Evolutionary conservation across 2,888 invertebrate genomes (phyloP).

Genomic region (Diabrotica balteata): DNA sequence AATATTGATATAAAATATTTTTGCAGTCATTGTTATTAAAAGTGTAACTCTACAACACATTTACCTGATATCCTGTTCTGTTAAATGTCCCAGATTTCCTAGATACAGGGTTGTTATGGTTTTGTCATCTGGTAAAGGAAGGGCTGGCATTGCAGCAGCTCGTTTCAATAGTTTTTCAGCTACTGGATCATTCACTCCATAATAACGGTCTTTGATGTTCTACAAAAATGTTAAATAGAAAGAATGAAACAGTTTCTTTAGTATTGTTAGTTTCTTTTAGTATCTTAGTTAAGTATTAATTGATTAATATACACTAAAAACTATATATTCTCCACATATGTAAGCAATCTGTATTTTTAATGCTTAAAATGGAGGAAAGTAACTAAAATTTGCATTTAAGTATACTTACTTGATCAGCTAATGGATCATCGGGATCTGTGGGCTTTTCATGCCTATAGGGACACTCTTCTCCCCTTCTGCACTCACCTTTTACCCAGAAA

Average conservation of each 20-base stretch:
- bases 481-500: constrained; percentile 99
- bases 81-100: constrained; percentile 92
- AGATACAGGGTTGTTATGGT: constrained; percentile 96
- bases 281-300: too few species aligned
- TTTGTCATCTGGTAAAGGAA: constrained; percentile 95
- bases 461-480: constrained; percentile 94
- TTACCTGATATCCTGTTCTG: constrained; percentile 84
- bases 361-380: neutral
- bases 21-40: neutral
- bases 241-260: too few species aligned
- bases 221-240: constrained; percentile 53
- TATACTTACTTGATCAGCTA: constrained; percentile 73
- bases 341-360: too few species aligned
- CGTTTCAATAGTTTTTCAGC: constrained; percentile 91
- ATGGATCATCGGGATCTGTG: constrained; percentile 95
- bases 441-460: constrained; percentile 96
- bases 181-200: constrained; percentile 95
- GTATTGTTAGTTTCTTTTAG: too few species aligned
- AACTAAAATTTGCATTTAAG: neutral
- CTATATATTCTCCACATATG: too few species aligned
- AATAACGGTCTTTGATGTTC: constrained; percentile 93
- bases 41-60: neutral
- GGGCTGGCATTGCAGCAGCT: constrained; percentile 91
- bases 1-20: neutral
- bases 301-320: too few species aligned